Percentiles rank a stretch among this genome's conserved stretches.
These are phyloP conservation scores for Lates calcarifer DNA, from an alignment of 2,113 vertebrate species.

Conservation along the genomic window DNA sequence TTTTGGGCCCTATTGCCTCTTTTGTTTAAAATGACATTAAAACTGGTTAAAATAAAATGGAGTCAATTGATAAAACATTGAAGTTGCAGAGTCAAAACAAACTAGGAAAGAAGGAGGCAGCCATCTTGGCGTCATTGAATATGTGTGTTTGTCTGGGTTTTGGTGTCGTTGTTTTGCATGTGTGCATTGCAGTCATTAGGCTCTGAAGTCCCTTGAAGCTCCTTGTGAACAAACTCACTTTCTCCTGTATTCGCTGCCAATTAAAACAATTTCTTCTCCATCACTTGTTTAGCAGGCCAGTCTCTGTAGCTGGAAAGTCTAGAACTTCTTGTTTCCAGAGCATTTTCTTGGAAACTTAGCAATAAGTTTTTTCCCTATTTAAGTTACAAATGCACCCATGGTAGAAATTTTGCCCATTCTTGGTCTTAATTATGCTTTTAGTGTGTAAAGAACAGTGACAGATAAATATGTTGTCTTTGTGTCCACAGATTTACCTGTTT, in stretches of 20 bases:
- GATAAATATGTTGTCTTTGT: slow-evolving; percentile 34
- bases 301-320: slow-evolving; percentile 13
- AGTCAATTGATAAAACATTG: not conserved
- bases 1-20: not conserved
- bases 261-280: slow-evolving; percentile 61
- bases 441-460: not conserved
- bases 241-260: slow-evolving; percentile 46
- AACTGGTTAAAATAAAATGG: not conserved
- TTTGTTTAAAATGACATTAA: not conserved
- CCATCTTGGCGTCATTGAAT: not conserved
- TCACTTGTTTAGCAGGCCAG: slow-evolving; percentile 14
- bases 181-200: not conserved
- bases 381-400: not conserved
- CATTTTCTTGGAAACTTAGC: slow-evolving; percentile 16
- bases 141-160: not conserved
- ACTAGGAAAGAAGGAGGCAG: not conserved
- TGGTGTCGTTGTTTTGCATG: not conserved
- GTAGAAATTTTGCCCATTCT: not conserved
- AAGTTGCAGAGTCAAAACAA: not conserved
- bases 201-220: slow-evolving; percentile 60
- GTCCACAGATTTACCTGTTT: slow-evolving; percentile 40
- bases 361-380: not conserved
- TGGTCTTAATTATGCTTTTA: not conserved
- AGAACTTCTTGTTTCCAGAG: not conserved
- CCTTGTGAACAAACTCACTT: slow-evolving; percentile 72